Evolutionary conservation across 1,140 invertebrate species (phyloP), one percentile per base, ranked within the genome.

Genomic region (Drosophila ananassae): DNA sequence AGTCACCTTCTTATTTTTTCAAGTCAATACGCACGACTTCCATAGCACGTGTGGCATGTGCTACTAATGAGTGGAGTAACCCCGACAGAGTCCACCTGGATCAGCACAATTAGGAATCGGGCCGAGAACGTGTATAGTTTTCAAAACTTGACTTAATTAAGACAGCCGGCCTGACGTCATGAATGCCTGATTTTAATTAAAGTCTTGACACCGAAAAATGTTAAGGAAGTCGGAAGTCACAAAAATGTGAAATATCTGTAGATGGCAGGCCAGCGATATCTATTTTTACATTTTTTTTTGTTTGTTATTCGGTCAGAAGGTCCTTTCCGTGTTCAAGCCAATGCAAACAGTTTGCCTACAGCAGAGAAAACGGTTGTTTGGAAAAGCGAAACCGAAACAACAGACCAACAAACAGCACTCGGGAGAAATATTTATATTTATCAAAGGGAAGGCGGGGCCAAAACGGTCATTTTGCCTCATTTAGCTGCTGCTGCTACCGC

Each of bases 161-260:
- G 34, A 2, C 32, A 30, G 32, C 13, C 47, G 41, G 44, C 44
- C 48, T 87, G 79, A 79, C 78, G 83, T 89, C 83, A 89, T 64
- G 63, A 59, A 55, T 13, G 28, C 28, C 61, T 64, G 60, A 87
- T 62, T 89, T 87, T 89, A 83, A 87, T 87, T 82, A 89, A 87
- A 73, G 50, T 32, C 48, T 25, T 25, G 34, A 24, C 34, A 41
- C 9, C 41, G 9, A 63, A 37, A 28, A 68, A 21, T 24, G 5
- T 30, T 28, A 22, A 22, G 25, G 24, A 22, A 68, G 22, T 17
- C 7, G n/a, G n/a, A 41, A 32, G 24, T 39, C 51, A 2, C 22
- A 56, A 8, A 69, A 69, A 71, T 71, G 30, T 57, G 63, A 79
- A 58, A 72, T 64, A 53, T 79, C 54, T 55, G 61, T 21, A 57